Conservation (phyloP, 2,888 invertebrate genomes). For the Netelia virgata region DNA sequence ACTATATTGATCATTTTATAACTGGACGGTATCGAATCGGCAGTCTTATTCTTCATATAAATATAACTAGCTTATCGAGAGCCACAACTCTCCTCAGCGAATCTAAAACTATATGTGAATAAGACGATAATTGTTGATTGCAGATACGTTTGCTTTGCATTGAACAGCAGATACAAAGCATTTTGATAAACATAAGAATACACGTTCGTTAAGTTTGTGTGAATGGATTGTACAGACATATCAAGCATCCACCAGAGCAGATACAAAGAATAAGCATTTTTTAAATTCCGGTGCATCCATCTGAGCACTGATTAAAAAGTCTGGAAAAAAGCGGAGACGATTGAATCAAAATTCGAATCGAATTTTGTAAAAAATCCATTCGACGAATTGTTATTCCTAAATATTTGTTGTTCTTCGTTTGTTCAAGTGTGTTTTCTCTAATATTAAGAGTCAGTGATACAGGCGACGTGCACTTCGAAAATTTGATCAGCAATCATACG, state of each 20-base stretch:
- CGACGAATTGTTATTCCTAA: not conserved
- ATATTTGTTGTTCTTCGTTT: too few species aligned
- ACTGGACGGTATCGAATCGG: slow-evolving; percentile 74
- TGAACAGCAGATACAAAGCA: not conserved
- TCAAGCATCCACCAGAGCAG: not conserved
- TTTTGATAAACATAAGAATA: slow-evolving; percentile 19
- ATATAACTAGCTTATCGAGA: not conserved
- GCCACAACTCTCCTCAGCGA: slow-evolving; percentile 9
- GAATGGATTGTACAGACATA: not conserved
- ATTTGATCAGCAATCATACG: too few species aligned
- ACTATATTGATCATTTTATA: slow-evolving; percentile 24
- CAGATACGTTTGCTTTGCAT: not conserved
- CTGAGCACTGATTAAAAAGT: not conserved
- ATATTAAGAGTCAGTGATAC: too few species aligned
- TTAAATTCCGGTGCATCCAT: not conserved
- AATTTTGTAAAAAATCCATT: too few species aligned
- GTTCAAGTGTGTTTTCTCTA: too few species aligned
- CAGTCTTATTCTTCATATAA: slow-evolving; percentile 72
- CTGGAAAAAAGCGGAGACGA: not conserved
- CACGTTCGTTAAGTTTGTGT: slow-evolving; percentile 25
- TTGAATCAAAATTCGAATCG: not conserved
- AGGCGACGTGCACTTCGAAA: too few species aligned
- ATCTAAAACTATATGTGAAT: slow-evolving; percentile 56
- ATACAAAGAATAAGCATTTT: not conserved
- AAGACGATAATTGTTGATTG: slow-evolving; percentile 56